Evolutionary conservation across 2,888 invertebrate species (phyloP), one percentile per base, ranked within the genome.

Genomic region (Dynastes grantii): DNA sequence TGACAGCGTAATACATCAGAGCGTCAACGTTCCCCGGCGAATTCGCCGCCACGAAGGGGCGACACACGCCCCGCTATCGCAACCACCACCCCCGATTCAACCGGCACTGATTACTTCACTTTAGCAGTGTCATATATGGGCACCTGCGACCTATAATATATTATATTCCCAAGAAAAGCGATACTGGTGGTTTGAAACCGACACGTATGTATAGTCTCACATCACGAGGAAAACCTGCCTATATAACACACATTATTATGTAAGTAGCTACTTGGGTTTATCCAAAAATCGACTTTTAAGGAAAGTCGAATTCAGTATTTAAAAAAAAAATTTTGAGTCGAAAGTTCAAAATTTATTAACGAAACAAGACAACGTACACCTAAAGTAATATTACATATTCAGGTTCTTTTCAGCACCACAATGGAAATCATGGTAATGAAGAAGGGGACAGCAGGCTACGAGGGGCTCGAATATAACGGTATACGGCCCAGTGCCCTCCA

Each of bases 51-150:
- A 29, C 2, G 29, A 27, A 6, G 13, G 40, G 2, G 68, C 51
- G 68, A 45, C 45, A 16, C 55, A 16, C 53, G 5, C 8, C 55
- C 55, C 61, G 61, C 61, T 61, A 45, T 61, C 58, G n/a, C 63
- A 61, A 45, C 61, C 40, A 22, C 61, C 61, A 4, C 77, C 77
- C 77, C 40, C 32, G 71, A 70, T 58, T 71, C 67, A 77, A 71
- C 77, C 77, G 71, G 61, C 77, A 71, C 77, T 77, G 77, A 77
- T 77, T 77, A 77, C 77, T 77, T 77, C 77, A 70, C 77, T 77
- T 64, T 71, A 71, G 63, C 71, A 70, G 70, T 71, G 77, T 77
- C 77, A 71, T 77, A 77, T 68, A 77, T 75, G 73, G 77, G 71
- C 77, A 77, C 77, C 77, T 77, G 77, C 71, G 70, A 68, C 77